These are phyloP conservation scores for Drosophila willistoni DNA, from an alignment of 1,140 invertebrate genomes.

Conservation along the genomic window DNA sequence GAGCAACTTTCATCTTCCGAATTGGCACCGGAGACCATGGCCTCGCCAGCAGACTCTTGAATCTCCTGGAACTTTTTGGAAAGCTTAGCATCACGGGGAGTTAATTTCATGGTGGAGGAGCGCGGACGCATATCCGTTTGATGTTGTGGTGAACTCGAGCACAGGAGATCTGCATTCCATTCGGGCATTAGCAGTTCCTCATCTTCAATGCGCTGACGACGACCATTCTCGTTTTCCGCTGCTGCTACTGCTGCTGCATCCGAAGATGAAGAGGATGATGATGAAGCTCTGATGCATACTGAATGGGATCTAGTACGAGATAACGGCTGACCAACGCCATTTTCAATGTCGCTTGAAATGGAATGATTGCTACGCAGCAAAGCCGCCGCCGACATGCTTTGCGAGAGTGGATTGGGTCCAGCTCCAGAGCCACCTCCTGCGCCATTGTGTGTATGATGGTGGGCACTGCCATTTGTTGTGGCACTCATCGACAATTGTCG, in stretches of 20 bases:
- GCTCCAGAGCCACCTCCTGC: not conserved
- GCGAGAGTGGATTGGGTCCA: conserved; percentile 83
- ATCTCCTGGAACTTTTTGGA: conserved; percentile 84
- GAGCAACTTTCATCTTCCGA: conserved; percentile 85
- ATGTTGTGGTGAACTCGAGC: conserved; percentile 67
- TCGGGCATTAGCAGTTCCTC: conserved; percentile 37
- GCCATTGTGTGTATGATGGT: conserved; percentile 24
- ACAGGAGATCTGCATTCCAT: conserved; percentile 44
- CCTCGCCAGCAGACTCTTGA: conserved; percentile 87
- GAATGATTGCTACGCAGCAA: conserved; percentile 60
- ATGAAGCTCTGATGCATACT: conserved; percentile 53
- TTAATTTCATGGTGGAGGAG: conserved; percentile 70
- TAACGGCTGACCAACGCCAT: conserved; percentile 35
- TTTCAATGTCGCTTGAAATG: conserved; percentile 33
- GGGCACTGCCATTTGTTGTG: conserved; percentile 36
- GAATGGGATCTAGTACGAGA: conserved; percentile 75
- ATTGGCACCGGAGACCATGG: conserved; percentile 85
- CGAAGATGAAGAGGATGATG: conserved; percentile 30
- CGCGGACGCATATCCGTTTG: conserved; percentile 51
- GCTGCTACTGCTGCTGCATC: conserved; percentile 11
- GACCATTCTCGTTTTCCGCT: not conserved
- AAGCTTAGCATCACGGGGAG: conserved; percentile 67
- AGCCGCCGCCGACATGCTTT: conserved; percentile 85
- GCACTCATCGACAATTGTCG: conserved; percentile 79
- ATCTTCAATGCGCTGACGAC: not conserved